Evolutionary conservation across 2,888 invertebrate species (phyloP).

Genomic region (Melanchra persicariae): DNA sequence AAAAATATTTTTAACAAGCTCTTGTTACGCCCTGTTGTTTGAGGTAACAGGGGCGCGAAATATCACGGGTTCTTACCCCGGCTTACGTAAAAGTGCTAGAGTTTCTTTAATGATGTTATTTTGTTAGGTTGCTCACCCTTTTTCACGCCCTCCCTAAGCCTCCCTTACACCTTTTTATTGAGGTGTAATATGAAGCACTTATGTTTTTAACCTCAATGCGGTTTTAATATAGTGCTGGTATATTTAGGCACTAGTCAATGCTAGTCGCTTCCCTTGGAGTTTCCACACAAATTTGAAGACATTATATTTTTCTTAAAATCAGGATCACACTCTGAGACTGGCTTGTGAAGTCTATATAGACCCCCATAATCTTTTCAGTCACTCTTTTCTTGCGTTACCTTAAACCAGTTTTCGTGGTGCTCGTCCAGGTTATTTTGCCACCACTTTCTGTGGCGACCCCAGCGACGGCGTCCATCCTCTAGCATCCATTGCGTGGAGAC

Average conservation of each 20-base stretch:
- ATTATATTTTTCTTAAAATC: too few species aligned
- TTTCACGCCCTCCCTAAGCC: conserved; percentile 45
- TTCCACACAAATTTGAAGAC: too few species aligned
- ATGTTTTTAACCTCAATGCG: conserved; percentile 11
- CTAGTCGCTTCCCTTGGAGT: background rate
- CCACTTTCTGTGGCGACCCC: too few species aligned
- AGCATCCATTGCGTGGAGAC: too few species aligned
- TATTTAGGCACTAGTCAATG: background rate
- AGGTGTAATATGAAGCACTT: conserved; percentile 12
- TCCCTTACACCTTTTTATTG: conserved; percentile 23
- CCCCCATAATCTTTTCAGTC: too few species aligned
- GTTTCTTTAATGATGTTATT: conserved; percentile 61
- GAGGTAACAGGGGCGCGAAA: conserved; percentile 23
- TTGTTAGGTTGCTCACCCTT: conserved; percentile 41
- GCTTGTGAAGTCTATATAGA: too few species aligned
- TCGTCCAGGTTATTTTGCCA: too few species aligned
- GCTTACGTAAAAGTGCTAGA: conserved; percentile 54
- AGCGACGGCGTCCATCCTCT: too few species aligned
- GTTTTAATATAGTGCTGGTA: background rate
- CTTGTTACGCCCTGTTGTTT: conserved; percentile 38
- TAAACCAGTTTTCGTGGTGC: too few species aligned
- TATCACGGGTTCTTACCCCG: conserved; percentile 43
- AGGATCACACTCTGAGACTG: too few species aligned
- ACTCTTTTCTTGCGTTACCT: too few species aligned
- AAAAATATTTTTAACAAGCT: conserved; percentile 38